Base-by-base conservation (phyloP, 2,797 vertebrate genomes). In the Etheostoma nigrum region DNA sequence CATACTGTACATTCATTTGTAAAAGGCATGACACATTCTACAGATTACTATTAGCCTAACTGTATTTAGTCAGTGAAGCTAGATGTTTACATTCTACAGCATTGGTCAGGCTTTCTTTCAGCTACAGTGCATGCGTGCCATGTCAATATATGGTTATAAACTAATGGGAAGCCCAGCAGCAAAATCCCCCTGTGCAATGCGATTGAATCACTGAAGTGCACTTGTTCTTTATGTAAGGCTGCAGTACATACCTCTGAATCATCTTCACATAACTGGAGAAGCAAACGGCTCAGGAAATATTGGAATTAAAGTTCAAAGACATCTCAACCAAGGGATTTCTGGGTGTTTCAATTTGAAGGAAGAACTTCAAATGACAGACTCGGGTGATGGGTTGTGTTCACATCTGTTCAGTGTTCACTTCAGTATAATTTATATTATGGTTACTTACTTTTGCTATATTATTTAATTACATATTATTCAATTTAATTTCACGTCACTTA, bases 211-310 rank as follows among this genome's bases (percentile, higher is more conserved):
- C 52, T 88, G 70, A 82, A 74, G 69, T 84, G 86, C 70, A 54
- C 40, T 21, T 23, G 69, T 76, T 45, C 59, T 86, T 79, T 71
- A 85, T 62, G 65, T 73, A 74, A 77, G 64, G 42, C 21, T 33
- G 48, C 54, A 18, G 47, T 15, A 44, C 76, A 81, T 86, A 72
- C 78, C 68, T 82, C 76, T 54, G 65, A 23, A 69, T 72, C 69
- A 80, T 81, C 66, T 73, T 88, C 77, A 83, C 79, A 80, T 76
- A 82, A 87, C 33, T 73, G 71, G 69, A 79, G 79, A 21, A 82
- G 76, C 61, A 44, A 59, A 59, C 18, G 13, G 1, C 52, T 67
- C 30, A 53, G 61, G 67, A 83, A 63, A 82, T 73, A 66, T 67
- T 52, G 54, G 27, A 71, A 64, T 85, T 57, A 70, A 76, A 71